Evolutionary conservation across 2,797 vertebrate species (phyloP).

Genomic region (Naso thynnoides): DNA sequence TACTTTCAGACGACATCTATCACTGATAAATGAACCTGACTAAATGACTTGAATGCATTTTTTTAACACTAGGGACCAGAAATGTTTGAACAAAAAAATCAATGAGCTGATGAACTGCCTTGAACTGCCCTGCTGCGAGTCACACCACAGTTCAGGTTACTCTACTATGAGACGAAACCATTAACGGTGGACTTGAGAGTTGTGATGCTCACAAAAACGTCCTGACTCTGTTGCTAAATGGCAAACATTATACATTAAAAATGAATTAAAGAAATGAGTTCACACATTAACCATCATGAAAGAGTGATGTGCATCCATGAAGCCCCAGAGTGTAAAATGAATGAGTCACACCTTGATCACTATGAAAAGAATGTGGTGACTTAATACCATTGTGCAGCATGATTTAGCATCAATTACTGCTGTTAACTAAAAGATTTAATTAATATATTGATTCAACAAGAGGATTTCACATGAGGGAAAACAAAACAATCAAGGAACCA

Average conservation of each 20-base stretch:
- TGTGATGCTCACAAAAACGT: constrained; percentile 6
- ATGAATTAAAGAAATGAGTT: constrained; percentile 3
- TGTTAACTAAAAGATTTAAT: constrained; percentile 39
- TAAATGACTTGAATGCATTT: no score
- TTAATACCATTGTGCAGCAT: constrained; percentile 33
- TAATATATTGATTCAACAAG: constrained; percentile 32
- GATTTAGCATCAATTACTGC: constrained; percentile 45
- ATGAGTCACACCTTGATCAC: constrained; percentile 29
- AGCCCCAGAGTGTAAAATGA: neutral
- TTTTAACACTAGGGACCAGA: no score
- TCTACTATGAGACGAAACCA: neutral
- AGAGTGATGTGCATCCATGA: constrained; percentile 37
- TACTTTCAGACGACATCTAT: no score
- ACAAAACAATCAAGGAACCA: constrained; percentile 46
- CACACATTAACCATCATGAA: constrained; percentile 14
- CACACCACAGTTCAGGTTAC: neutral
- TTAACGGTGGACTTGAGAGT: neutral
- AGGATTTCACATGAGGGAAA: constrained; percentile 41
- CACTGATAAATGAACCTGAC: no score
- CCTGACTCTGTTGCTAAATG: neutral
- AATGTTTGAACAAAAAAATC: no score
- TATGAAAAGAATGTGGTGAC: constrained; percentile 5
- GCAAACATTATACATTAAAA: constrained; percentile 13
- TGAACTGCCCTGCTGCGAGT: constrained; percentile 15
- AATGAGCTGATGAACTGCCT: neutral